Evolutionary conservation across 23 tunicate genomes (phyloP).

Genomic region (Trididemnum nubilum): DNA sequence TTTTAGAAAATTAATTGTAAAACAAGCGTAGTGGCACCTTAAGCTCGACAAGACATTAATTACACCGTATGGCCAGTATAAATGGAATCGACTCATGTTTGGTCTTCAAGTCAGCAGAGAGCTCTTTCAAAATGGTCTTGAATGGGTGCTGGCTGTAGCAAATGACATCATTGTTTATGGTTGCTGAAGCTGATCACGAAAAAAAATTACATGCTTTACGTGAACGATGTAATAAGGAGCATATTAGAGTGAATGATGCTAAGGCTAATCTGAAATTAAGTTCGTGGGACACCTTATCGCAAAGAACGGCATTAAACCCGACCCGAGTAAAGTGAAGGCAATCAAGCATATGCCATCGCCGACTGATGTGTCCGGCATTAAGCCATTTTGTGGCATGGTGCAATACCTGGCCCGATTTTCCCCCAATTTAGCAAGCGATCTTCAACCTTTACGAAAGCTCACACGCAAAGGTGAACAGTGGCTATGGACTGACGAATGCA

Average conservation of each 20-base stretch:
- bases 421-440: conserved; percentile 22
- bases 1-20: conserved; percentile 21
- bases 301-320: conserved; percentile 14
- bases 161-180: conserved; percentile 23
- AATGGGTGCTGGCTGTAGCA: conserved; percentile 32
- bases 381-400: conserved; percentile 32
- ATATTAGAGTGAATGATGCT: conserved; percentile 13
- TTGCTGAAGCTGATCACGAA: conserved; percentile 20
- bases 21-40: conserved; percentile 20
- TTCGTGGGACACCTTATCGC: conserved; percentile 39
- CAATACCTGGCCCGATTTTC: conserved; percentile 28
- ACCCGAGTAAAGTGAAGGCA: conserved; percentile 28
- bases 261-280: conserved; percentile 14
- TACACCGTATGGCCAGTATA: conserved; percentile 17
- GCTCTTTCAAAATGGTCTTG: conserved; percentile 19
- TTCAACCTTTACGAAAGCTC: conserved; percentile 23
- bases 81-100: conserved; percentile 16
- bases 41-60: conserved; percentile 16
- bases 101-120: conserved; percentile 26
- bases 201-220: neutral
- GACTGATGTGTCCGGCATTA: conserved; percentile 14
- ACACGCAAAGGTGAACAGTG: conserved; percentile 22
- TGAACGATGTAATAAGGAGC: conserved; percentile 8
- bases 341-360: conserved; percentile 32
- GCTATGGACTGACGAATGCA: conserved; percentile 35